These are phyloP conservation scores for Ceratotherium simum DNA, from an alignment of 2,113 vertebrate species.

Conservation along the genomic window DNA sequence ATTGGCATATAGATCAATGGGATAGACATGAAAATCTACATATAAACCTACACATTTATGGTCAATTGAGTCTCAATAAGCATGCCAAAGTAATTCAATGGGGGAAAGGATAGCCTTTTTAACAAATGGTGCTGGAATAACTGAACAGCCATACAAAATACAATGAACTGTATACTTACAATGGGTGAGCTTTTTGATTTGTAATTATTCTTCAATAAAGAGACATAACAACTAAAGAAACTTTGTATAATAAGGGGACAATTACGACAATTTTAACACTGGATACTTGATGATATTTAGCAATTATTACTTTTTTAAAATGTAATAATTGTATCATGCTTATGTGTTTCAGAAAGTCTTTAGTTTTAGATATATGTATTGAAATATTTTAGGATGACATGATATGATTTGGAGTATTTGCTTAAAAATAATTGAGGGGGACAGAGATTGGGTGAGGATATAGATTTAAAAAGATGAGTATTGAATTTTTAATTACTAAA, in stretches of 20 bases:
- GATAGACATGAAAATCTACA: not conserved
- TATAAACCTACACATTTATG: not conserved
- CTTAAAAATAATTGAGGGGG: not conserved
- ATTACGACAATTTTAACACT: conserved; percentile 10
- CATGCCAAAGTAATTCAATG: not conserved
- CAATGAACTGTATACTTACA: not conserved
- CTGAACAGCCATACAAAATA: not conserved
- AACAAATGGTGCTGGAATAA: not conserved
- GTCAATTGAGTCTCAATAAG: not conserved
- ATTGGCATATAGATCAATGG: not conserved
- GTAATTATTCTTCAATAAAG: not conserved
- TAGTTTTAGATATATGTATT: not conserved
- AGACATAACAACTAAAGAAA: not conserved
- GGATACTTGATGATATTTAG: not conserved
- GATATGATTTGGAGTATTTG: not conserved
- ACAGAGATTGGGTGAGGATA: not conserved
- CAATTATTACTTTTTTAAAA: not conserved
- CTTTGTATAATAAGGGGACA: not conserved
- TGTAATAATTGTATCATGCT: not conserved
- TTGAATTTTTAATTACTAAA: not conserved
- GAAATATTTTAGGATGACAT: not conserved
- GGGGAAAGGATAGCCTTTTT: not conserved
- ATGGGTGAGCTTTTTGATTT: not conserved
- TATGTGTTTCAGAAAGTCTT: not conserved
- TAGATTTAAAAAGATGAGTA: not conserved